Conservation (phyloP, 1,140 invertebrate genomes). For the Drosophila willistoni region DNA sequence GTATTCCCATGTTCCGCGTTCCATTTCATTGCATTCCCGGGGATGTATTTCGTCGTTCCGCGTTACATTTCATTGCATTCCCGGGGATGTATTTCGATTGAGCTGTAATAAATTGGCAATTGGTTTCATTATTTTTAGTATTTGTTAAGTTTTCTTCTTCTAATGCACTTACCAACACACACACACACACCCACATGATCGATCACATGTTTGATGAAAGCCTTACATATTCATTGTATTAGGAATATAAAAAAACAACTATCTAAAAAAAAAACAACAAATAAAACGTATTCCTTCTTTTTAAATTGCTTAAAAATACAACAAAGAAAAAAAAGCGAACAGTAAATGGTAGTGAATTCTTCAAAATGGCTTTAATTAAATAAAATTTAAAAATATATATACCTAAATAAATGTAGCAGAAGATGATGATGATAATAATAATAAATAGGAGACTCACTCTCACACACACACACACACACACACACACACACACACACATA, state of each 20-base stretch:
- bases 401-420: constrained; percentile 21
- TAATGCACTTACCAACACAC: neutral
- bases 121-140: neutral
- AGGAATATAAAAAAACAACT: neutral
- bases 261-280: neutral
- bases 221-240: constrained; percentile 29
- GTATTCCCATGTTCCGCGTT: neutral
- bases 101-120: constrained; percentile 2
- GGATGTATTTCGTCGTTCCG: neutral
- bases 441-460: constrained; percentile 35
- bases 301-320: constrained; percentile 27
- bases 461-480: neutral
- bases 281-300: constrained; percentile 14
- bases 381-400: constrained; percentile 59
- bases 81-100: neutral
- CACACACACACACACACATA: neutral
- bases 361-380: constrained; percentile 79
- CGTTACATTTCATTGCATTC: neutral
- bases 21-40: neutral
- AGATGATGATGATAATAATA: neutral
- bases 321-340: constrained; percentile 26
- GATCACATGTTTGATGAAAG: constrained; percentile 5
- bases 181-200: neutral
- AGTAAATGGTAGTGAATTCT: constrained; percentile 77
- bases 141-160: constrained; percentile 13